Conservation (phyloP, 2,888 invertebrate genomes). For the Blastobasis lacticolella region DNA sequence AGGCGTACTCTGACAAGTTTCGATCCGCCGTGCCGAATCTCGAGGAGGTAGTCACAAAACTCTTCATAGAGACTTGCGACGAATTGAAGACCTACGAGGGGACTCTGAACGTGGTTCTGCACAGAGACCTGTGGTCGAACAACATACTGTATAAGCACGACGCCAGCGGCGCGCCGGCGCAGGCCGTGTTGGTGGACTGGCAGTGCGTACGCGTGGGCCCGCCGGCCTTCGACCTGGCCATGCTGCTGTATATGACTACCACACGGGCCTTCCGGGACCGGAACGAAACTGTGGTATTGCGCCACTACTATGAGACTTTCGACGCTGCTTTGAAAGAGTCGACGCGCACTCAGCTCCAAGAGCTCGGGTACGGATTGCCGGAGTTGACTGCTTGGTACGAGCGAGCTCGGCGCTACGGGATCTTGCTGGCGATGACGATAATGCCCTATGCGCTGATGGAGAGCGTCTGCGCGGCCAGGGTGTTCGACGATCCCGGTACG, state of each 20-base stretch:
- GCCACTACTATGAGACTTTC: constrained; percentile 39
- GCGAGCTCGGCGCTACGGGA: constrained; percentile 26
- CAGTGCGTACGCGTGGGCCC: constrained; percentile 52
- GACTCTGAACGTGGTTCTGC: constrained; percentile 46
- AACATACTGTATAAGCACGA: constrained; percentile 54
- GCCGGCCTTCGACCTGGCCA: constrained; percentile 50
- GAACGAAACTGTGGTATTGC: constrained; percentile 30
- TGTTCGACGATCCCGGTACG: constrained; percentile 25
- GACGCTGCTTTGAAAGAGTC: constrained; percentile 22
- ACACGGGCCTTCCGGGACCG: constrained; percentile 33
- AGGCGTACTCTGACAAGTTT: constrained; percentile 35
- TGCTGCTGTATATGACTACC: constrained; percentile 42
- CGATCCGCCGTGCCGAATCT: constrained; percentile 21
- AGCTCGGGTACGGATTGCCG: constrained; percentile 27
- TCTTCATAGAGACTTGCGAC: constrained; percentile 36
- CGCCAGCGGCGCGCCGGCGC: constrained; percentile 25
- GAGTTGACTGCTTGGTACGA: constrained; percentile 30
- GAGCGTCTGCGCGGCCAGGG: constrained; percentile 18
- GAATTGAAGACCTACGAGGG: constrained; percentile 28
- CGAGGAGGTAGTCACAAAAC: constrained; percentile 25
- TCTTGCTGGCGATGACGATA: constrained; percentile 15
- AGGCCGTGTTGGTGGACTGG: constrained; percentile 48
- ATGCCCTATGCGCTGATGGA: constrained; percentile 33
- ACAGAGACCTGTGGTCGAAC: constrained; percentile 57
- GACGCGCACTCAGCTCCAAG: constrained; percentile 27